Evolutionary conservation across 2,888 invertebrate species (phyloP).

Genomic region (Serrognathus titanus): DNA sequence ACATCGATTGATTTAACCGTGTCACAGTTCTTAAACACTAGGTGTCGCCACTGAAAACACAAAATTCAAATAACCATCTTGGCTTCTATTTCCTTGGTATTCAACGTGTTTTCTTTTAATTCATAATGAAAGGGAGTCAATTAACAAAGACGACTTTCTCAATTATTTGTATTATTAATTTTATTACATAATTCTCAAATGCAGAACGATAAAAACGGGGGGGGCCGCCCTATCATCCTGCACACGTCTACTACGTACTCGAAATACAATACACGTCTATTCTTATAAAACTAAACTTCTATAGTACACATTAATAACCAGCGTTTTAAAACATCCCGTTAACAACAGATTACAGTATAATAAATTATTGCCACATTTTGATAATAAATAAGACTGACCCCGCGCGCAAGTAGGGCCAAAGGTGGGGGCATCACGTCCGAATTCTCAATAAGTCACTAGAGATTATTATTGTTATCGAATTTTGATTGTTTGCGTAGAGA

Average conservation of each 20-base stretch:
- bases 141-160: too few species aligned
- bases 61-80: too few species aligned
- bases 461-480: slow-evolving; percentile 3
- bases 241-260: slow-evolving; percentile 2
- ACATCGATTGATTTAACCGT: too few species aligned
- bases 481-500: slow-evolving; percentile 3
- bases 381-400: slow-evolving; percentile 3
- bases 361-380: slow-evolving; percentile 15
- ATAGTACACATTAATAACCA: slow-evolving; percentile 4
- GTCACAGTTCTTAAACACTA: too few species aligned
- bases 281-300: slow-evolving; percentile 16
- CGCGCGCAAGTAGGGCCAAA: too few species aligned
- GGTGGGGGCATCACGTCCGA: background rate
- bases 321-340: slow-evolving; percentile 3
- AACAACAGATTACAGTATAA: background rate
- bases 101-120: too few species aligned
- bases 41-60: too few species aligned
- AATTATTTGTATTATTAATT: too few species aligned
- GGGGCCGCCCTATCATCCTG: background rate
- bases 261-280: background rate
- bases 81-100: too few species aligned
- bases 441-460: background rate
- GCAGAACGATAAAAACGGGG: too few species aligned
- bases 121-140: too few species aligned
- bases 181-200: too few species aligned